Evolutionary conservation across 1,140 invertebrate species (phyloP).

Genomic region (Lamellibrachia luymesi): DNA sequence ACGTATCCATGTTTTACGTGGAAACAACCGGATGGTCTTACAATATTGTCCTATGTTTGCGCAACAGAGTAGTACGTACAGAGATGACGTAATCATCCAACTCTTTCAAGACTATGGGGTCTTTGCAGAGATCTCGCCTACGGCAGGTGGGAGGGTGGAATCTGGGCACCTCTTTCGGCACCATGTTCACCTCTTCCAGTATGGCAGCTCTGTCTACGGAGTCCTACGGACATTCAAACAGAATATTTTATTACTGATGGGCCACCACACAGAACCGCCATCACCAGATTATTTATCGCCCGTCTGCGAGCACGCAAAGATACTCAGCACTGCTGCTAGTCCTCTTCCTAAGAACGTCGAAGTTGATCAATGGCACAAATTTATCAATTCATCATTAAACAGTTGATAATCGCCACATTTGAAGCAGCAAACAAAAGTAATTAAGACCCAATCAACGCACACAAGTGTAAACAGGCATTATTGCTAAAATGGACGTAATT

Average conservation of each 20-base stretch:
- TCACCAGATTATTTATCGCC: background rate
- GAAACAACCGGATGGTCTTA: background rate
- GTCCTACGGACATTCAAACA: background rate
- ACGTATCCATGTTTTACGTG: too few species aligned
- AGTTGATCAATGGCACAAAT: too few species aligned
- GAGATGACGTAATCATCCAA: constrained; percentile 96
- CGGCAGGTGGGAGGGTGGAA: constrained; percentile 86
- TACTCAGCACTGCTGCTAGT: background rate
- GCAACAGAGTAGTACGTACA: constrained; percentile 60
- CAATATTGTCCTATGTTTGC: background rate
- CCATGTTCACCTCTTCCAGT: constrained; percentile 11
- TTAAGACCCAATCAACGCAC: background rate
- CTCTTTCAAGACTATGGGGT: constrained; percentile 88
- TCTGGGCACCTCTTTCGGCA: constrained; percentile 70
- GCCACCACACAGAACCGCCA: background rate
- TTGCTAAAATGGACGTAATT: too few species aligned
- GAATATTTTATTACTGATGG: background rate
- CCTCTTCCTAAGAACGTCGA: background rate
- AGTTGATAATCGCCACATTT: too few species aligned
- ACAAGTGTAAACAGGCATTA: background rate
- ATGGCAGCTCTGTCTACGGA: background rate
- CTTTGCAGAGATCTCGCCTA: constrained; percentile 93
- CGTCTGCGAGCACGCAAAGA: background rate
- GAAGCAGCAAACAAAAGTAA: background rate
- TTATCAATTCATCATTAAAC: too few species aligned